These are phyloP conservation scores for Meda fulgida DNA, from an alignment of 2,797 vertebrate species.

Conservation along the genomic window DNA sequence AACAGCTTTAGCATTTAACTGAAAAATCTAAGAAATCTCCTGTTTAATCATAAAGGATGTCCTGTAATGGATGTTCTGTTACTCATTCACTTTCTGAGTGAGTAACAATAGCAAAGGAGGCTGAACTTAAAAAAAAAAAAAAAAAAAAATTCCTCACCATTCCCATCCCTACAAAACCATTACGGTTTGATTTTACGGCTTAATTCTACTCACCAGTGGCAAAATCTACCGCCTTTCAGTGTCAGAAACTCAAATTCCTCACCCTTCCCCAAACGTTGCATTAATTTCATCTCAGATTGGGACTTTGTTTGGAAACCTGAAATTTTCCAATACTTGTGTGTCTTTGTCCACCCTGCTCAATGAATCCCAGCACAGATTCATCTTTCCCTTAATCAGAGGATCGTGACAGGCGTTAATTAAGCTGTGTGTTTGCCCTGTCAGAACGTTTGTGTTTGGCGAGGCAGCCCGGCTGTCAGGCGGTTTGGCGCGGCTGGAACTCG, in stretches of 20 bases:
- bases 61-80: background rate
- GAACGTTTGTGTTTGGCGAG: constrained; percentile 72
- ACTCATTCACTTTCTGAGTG: background rate
- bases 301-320: constrained; percentile 40
- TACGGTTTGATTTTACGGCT: background rate
- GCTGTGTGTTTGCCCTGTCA: constrained; percentile 75
- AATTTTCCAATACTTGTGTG: constrained; percentile 23
- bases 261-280: background rate
- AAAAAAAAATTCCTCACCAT: background rate
- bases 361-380: constrained; percentile 43
- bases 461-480: constrained; percentile 69
- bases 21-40: background rate
- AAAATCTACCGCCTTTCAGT: background rate
- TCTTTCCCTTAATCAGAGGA: constrained; percentile 52
- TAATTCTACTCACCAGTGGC: background rate
- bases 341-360: constrained; percentile 26
- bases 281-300: constrained; percentile 17
- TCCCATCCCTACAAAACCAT: background rate
- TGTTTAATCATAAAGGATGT: background rate
- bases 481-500: constrained; percentile 49
- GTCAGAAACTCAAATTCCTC: background rate
- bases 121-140: background rate
- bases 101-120: background rate
- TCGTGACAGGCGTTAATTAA: constrained; percentile 62
- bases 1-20: background rate